These are phyloP conservation scores for Sceloporus undulatus DNA, from an alignment of 2,113 vertebrate genomes.

Conservation along the genomic window DNA sequence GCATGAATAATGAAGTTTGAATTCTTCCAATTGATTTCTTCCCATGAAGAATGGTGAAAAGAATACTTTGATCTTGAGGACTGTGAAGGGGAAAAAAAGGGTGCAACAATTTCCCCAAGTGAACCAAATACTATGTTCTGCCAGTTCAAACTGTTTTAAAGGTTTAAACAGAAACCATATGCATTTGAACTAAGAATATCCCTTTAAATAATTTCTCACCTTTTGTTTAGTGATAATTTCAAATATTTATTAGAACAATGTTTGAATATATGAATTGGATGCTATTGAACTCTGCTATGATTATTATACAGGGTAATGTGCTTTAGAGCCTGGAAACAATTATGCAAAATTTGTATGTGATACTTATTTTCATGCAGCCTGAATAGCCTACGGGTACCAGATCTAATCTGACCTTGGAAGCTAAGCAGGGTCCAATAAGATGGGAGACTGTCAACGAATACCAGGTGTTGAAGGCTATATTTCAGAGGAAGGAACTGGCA, in stretches of 20 bases:
- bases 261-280: neutral
- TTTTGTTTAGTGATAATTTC: neutral
- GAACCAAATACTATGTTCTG: neutral
- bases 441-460: too few relatives aligned
- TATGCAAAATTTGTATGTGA: neutral
- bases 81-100: neutral
- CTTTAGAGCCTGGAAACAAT: neutral
- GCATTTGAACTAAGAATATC: neutral
- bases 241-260: neutral
- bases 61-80: neutral
- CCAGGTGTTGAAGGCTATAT: too few relatives aligned
- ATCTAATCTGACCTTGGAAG: too few relatives aligned
- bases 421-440: too few relatives aligned
- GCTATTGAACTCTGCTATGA: neutral
- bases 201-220: too few relatives aligned
- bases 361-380: too few relatives aligned
- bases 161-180: neutral
- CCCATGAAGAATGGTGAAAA: neutral
- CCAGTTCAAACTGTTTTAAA: neutral
- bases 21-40: neutral
- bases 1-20: neutral
- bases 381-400: too few relatives aligned
- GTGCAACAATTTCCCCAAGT: neutral
- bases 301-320: neutral
- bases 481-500: too few relatives aligned